A percentile compares a stretch with the other conserved stretches of the same genome.
phyloP scores from a whole-genome alignment of 2,113 vertebrate genomes.

The Mobula hypostoma region DNA sequence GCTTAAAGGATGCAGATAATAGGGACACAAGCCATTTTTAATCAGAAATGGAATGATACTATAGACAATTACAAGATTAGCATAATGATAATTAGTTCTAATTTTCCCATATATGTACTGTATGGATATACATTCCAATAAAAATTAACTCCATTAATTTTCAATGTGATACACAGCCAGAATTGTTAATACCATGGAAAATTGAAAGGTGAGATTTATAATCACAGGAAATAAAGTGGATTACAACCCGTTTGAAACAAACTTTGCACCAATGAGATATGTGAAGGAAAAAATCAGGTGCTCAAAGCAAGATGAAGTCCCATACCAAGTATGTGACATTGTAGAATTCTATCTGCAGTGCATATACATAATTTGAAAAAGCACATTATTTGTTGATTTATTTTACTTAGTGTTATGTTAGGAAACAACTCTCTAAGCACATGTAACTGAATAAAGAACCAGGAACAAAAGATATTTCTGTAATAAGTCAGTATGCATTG shows the following conservation, averaged over 20 bases:
- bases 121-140: background rate
- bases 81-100: background rate
- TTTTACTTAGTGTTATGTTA: background rate
- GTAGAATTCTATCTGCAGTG: background rate
- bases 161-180: background rate
- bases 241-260: background rate
- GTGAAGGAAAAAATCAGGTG: too few relatives aligned
- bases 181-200: background rate
- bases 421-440: too few relatives aligned
- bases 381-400: background rate
- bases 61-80: background rate
- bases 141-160: background rate
- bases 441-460: too few relatives aligned
- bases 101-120: background rate
- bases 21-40: background rate
- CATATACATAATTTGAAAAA: background rate
- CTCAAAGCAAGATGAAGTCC: too few relatives aligned
- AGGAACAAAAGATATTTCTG: background rate
- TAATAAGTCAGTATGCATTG: too few relatives aligned
- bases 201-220: background rate
- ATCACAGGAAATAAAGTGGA: background rate
- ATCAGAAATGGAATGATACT: background rate
- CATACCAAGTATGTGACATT: background rate
- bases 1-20: background rate
- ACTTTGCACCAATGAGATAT: background rate